phyloP scores from a whole-genome alignment of 2,888 invertebrate species.

The Pandemis cinnamomeana region DNA sequence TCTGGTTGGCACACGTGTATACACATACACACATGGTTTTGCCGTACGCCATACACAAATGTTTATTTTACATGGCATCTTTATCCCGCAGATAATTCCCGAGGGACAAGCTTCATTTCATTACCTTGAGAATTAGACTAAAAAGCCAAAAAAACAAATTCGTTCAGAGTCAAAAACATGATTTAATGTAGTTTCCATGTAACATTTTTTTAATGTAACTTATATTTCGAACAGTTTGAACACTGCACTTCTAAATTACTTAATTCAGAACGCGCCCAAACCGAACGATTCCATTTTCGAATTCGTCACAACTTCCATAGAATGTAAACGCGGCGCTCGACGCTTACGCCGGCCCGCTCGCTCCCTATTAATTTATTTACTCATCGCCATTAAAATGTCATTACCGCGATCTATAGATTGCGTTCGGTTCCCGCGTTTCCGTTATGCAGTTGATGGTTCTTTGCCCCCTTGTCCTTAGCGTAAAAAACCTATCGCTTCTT shows the following conservation, averaged over 20 bases:
- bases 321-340: constrained; percentile 23
- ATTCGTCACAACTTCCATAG: constrained; percentile 1
- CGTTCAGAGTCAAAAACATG: too few relatives aligned
- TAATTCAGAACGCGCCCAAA: neutral
- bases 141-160: too few relatives aligned
- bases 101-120: too few relatives aligned
- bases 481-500: constrained; percentile 11
- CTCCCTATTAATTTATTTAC: constrained; percentile 46
- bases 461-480: constrained; percentile 45
- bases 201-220: too few relatives aligned
- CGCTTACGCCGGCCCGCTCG: constrained; percentile 1
- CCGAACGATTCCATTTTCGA: neutral
- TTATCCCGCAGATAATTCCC: neutral
- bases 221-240: too few relatives aligned
- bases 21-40: constrained; percentile 20
- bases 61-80: constrained; percentile 2
- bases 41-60: neutral
- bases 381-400: constrained; percentile 52
- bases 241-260: neutral
- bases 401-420: constrained; percentile 46
- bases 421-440: constrained; percentile 44
- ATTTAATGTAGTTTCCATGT: too few relatives aligned
- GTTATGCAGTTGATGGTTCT: constrained; percentile 47
- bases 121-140: too few relatives aligned
- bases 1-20: constrained; percentile 36